Base-by-base conservation (phyloP, 2,888 invertebrate species). In the Luperina nickerlii region DNA sequence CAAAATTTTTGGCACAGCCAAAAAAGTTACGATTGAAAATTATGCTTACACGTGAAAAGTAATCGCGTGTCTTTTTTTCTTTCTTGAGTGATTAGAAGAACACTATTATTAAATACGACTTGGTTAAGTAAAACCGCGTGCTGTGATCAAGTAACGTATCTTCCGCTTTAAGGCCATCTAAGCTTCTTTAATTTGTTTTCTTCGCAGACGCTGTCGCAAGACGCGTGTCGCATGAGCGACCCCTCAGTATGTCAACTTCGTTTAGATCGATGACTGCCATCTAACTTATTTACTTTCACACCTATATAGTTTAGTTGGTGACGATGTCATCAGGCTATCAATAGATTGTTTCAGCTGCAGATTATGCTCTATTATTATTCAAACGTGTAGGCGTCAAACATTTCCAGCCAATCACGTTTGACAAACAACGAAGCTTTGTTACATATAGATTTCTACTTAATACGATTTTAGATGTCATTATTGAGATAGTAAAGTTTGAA, bases 401-500 rank as follows among this genome's bases (percentile, higher is more conserved):
- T 15, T 60, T 51, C 32, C 60, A 82, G 82, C 6, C 13, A 65
- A 27, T 24, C 2, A 13, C 24, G 42, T 75, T 54, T 20, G n/a
- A 38, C 51, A 62, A 80, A 67, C 75, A 67, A 67, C 20, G 0
- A 18, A 62, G 20, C 51, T 32, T 32, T 18, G 8, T 32, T 67
- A 74, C 51, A 65, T 82, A 69, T 65, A 82, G 68, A 60, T 69
- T 60, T 60, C 15, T 32, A 82, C 24, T 57, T 57, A 65, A 45
- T 54, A 67, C 45, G 42, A 67, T 54, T 66, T 77, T 76, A n/a
- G 66, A 66, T 70, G 32, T 60, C 15, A 27, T 78, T 68, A 72
- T 63, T 83, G n/a, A 77, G 63, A 67, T 65, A 48, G 27, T 13
- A 66, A 76, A 66, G 72, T 72, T 69, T 65, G 6, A 82, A 74